These are phyloP conservation scores for Pantherophis vulpinus DNA, from an alignment of 2,797 vertebrate species.

Conservation along the genomic window DNA sequence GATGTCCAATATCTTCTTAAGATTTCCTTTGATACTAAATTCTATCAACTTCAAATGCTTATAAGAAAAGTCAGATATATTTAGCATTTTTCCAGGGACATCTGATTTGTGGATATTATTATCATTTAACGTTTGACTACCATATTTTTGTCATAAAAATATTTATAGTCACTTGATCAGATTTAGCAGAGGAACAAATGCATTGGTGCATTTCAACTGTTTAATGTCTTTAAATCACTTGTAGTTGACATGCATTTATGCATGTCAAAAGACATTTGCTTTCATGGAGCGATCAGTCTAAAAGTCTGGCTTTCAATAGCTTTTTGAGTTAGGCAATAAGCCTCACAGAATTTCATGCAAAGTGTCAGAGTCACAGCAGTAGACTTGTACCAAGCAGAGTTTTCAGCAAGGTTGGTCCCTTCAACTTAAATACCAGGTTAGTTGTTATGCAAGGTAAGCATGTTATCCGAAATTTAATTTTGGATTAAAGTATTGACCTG, in stretches of 20 bases:
- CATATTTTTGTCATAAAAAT: background rate
- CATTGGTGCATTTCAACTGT: background rate
- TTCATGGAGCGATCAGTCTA: background rate
- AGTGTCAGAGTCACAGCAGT: background rate
- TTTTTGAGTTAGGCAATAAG: background rate
- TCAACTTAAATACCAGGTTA: background rate
- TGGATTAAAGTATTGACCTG: background rate
- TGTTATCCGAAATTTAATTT: background rate
- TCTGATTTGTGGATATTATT: background rate
- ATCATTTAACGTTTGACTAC: background rate
- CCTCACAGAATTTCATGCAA: background rate
- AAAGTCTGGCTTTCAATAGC: background rate
- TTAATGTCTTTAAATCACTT: conserved; percentile 2
- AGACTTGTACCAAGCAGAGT: background rate
- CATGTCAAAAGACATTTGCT: conserved; percentile 3
- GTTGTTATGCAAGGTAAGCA: background rate
- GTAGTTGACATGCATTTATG: conserved; percentile 3
- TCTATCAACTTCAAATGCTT: background rate
- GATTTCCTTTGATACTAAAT: background rate
- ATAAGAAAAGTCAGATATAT: background rate
- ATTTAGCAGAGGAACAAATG: conserved; percentile 5
- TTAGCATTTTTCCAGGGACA: conserved; percentile 1
- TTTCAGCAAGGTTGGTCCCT: background rate
- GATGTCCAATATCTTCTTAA: background rate
- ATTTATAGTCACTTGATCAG: background rate